These are phyloP conservation scores for Pangasius macronema DNA, from an alignment of 2,797 vertebrate species.

Conservation along the genomic window DNA sequence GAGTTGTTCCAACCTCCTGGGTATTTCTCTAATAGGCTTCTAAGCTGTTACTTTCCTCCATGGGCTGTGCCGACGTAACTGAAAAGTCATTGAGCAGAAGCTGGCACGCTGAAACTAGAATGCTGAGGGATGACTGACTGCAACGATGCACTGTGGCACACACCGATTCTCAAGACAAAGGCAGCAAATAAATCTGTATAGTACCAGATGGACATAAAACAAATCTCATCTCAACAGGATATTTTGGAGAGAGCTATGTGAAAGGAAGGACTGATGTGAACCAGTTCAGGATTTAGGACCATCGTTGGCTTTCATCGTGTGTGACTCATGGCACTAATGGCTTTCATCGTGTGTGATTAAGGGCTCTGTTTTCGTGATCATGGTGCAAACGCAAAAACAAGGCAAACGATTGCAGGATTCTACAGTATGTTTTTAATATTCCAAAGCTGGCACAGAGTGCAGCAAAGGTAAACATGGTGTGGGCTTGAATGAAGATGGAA, in stretches of 20 bases:
- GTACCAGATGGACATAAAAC: slow-evolving; percentile 23
- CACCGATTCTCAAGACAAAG: slow-evolving; percentile 14
- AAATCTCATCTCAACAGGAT: not conserved
- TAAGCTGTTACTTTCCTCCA: slow-evolving; percentile 34
- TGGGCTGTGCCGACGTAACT: slow-evolving; percentile 26
- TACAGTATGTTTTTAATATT: not conserved
- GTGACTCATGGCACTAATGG: not conserved
- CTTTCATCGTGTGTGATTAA: not conserved
- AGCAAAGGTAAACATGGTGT: not conserved
- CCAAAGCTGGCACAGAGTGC: not conserved
- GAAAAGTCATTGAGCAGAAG: slow-evolving; percentile 42
- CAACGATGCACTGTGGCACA: slow-evolving; percentile 26
- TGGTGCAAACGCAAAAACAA: not conserved
- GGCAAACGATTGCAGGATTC: not conserved
- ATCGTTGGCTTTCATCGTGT: slow-evolving; percentile 3
- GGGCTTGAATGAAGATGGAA: not conserved
- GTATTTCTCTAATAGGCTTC: slow-evolving; percentile 37
- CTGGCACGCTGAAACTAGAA: slow-evolving; percentile 36
- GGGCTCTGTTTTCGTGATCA: not conserved
- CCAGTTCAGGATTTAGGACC: not conserved
- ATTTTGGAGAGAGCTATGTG: not conserved
- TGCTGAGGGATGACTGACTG: slow-evolving; percentile 29
- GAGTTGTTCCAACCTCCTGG: slow-evolving; percentile 23
- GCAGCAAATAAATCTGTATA: slow-evolving; percentile 14
- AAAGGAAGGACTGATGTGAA: slow-evolving; percentile 5